phyloP scores from a whole-genome alignment of 1,140 invertebrate species.

The Drosophila lacteicornis region DNA sequence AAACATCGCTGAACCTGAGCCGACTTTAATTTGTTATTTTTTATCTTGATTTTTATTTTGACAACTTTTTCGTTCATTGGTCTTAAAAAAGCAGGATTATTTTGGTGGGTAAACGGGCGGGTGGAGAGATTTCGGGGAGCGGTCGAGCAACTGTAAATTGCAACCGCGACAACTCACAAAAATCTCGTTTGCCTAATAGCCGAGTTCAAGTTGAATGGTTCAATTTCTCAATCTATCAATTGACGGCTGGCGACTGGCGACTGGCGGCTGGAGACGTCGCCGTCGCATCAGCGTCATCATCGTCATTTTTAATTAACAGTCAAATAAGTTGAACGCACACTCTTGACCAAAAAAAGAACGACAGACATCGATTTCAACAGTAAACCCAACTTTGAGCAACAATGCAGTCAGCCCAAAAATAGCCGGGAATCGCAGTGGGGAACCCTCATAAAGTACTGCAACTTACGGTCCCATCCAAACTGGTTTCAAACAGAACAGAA shows the following conservation, averaged over 20 bases:
- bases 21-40: slow-evolving; percentile 42
- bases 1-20: slow-evolving; percentile 32
- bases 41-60: slow-evolving; percentile 21
- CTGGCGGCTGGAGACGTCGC: slow-evolving; percentile 11
- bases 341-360: slow-evolving; percentile 19
- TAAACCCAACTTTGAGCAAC: slow-evolving; percentile 18
- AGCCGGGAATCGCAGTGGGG: slow-evolving; percentile 22
- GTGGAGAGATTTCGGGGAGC: slow-evolving; percentile 27
- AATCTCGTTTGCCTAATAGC: slow-evolving; percentile 82
- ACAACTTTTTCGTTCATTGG: slow-evolving; percentile 76
- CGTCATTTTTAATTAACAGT: slow-evolving; percentile 41
- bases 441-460: slow-evolving; percentile 51
- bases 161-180: slow-evolving; percentile 49
- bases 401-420: slow-evolving; percentile 44
- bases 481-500: slow-evolving; percentile 32
- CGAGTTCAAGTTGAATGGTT: slow-evolving; percentile 82
- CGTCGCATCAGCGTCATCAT: slow-evolving; percentile 49
- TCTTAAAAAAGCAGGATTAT: slow-evolving; percentile 47
- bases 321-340: slow-evolving; percentile 40
- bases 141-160: slow-evolving; percentile 72
- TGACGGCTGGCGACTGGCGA: slow-evolving; percentile 1
- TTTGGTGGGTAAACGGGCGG: background rate
- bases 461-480: slow-evolving; percentile 43
- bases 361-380: slow-evolving; percentile 26
- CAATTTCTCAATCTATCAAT: slow-evolving; percentile 73